Conservation (phyloP, 35 echinoderm and acorn worm genomes). For the Lytechinus variegatus region DNA sequence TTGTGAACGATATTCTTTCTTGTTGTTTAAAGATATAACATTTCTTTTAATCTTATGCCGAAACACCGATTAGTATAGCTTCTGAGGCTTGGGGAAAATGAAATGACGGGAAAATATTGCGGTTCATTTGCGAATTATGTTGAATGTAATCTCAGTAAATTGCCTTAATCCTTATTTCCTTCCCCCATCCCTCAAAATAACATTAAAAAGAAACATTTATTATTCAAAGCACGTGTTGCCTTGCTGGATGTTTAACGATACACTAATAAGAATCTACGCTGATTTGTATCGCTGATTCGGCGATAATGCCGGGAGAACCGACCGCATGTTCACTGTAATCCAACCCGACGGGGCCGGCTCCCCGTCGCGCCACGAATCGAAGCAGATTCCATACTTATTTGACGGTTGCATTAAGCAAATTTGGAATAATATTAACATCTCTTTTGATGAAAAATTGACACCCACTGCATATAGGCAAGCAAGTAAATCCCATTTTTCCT, state of each 20-base stretch:
- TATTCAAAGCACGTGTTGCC: not conserved
- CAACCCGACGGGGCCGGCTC: not conserved
- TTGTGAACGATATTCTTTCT: not conserved
- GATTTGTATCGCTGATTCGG: slow-evolving; percentile 2
- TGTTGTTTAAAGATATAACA: no score
- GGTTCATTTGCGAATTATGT: slow-evolving; percentile 12
- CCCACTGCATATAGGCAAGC: not conserved
- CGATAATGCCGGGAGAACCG: not conserved
- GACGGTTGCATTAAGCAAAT: not conserved
- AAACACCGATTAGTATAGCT: not conserved
- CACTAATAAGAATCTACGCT: slow-evolving; percentile 13
- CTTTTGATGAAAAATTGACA: not conserved
- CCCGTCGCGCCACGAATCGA: not conserved
- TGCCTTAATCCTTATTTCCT: not conserved
- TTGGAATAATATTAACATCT: not conserved
- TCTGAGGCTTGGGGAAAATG: not conserved
- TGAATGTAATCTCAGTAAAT: not conserved
- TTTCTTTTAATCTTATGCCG: not conserved
- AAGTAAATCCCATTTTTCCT: no score
- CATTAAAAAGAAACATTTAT: slow-evolving; percentile 6
- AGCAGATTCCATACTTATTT: not conserved
- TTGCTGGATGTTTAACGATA: not conserved
- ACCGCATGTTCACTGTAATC: not conserved
- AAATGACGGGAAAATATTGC: not conserved
- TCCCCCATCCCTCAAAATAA: not conserved